Conservation (phyloP, 2,888 invertebrate genomes). For the Archaeoteleia sp. region DNA sequence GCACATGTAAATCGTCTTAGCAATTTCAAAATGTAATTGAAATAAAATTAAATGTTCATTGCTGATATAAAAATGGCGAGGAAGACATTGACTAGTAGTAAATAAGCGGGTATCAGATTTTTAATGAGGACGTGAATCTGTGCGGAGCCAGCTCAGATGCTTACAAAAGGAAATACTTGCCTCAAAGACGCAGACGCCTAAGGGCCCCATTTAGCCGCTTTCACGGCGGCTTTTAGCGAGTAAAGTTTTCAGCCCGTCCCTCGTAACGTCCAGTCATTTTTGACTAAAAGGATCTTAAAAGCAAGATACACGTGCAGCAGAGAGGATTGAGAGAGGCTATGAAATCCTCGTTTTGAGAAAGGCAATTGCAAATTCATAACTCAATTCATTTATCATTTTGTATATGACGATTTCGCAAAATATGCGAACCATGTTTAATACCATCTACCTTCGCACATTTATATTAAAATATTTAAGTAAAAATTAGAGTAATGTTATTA, state of each 20-base stretch:
- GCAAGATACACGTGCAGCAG: slow-evolving; percentile 14
- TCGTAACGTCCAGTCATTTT: slow-evolving; percentile 36
- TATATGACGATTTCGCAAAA: neutral
- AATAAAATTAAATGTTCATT: slow-evolving; percentile 20
- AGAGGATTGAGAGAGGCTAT: slow-evolving; percentile 4
- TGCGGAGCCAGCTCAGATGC: slow-evolving; percentile 11
- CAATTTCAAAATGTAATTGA: neutral
- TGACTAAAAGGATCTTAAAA: slow-evolving; percentile 37
- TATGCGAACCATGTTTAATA: neutral
- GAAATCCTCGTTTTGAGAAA: neutral
- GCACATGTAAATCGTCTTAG: too few relatives aligned
- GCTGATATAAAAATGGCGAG: slow-evolving; percentile 14
- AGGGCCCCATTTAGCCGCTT: slow-evolving; percentile 30
- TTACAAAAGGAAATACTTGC: slow-evolving; percentile 23
- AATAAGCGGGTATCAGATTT: slow-evolving; percentile 36
- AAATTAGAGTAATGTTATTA: too few relatives aligned
- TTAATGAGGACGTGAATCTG: slow-evolving; percentile 24
- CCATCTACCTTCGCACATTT: slow-evolving; percentile 10
- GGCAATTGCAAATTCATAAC: slow-evolving; percentile 17
- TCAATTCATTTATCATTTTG: slow-evolving; percentile 9
- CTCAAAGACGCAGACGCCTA: slow-evolving; percentile 28
- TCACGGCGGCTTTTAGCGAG: slow-evolving; percentile 26
- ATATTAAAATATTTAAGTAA: neutral
- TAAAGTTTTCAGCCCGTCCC: slow-evolving; percentile 16
- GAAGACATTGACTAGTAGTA: slow-evolving; percentile 10